Evolutionary conservation across 1,140 invertebrate genomes (phyloP).

Genomic region (Reticulitermes speratus): DNA sequence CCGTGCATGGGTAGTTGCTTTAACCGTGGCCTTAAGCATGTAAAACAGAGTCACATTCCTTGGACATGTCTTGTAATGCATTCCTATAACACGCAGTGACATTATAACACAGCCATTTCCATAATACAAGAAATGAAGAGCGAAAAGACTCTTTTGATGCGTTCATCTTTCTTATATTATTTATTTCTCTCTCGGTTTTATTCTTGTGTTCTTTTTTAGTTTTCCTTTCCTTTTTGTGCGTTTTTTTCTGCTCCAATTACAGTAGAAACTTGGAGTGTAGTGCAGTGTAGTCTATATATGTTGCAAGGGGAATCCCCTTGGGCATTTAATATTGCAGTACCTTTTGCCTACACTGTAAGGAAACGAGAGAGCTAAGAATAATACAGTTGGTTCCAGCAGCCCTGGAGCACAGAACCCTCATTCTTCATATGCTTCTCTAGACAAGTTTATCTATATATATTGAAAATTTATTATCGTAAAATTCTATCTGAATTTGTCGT

Average conservation of each 20-base stretch:
- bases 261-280: slow-evolving; percentile 9
- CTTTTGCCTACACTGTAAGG: background rate
- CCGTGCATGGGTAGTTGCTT: too few species aligned
- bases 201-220: background rate
- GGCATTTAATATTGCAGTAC: slow-evolving; percentile 11
- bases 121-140: background rate
- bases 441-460: too few species aligned
- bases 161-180: background rate
- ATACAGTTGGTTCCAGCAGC: background rate
- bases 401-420: background rate
- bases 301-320: background rate
- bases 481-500: too few species aligned
- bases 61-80: too few species aligned
- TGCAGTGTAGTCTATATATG: background rate
- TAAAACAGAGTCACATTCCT: too few species aligned
- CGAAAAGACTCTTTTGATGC: background rate
- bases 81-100: background rate
- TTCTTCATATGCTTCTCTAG: background rate
- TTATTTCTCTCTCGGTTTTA: background rate
- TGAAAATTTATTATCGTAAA: too few species aligned
- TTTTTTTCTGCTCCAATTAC: slow-evolving; percentile 16
- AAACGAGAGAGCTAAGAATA: background rate
- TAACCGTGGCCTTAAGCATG: too few species aligned
- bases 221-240: background rate
- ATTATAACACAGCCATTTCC: background rate